These are phyloP conservation scores for Pantherophis vulpinus DNA, from an alignment of 2,797 vertebrate species.

Conservation along the genomic window DNA sequence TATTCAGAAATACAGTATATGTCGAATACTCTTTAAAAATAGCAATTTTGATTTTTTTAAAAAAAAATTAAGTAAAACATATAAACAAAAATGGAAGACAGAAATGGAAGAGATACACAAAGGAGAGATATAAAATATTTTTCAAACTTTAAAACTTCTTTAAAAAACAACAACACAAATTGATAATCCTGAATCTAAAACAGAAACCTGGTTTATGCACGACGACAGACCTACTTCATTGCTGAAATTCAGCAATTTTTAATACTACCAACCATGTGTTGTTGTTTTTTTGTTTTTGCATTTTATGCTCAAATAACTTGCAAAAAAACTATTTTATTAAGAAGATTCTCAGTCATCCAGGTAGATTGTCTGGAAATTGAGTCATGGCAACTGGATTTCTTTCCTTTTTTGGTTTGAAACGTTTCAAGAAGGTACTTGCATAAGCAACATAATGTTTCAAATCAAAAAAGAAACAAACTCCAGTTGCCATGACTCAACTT, in stretches of 20 bases:
- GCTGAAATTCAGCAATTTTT: neutral
- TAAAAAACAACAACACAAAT: neutral
- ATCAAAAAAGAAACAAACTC: neutral
- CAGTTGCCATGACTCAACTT: too few relatives aligned
- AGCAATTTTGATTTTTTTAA: neutral
- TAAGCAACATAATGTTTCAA: neutral
- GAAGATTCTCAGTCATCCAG: neutral
- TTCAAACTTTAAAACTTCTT: neutral
- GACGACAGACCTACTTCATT: neutral
- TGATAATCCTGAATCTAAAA: neutral
- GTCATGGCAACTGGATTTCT: neutral
- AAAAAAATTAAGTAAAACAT: neutral
- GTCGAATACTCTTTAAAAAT: neutral
- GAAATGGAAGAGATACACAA: neutral
- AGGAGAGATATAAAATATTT: neutral
- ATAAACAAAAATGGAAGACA: neutral
- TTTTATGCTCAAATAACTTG: neutral
- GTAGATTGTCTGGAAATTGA: neutral
- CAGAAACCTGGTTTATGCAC: neutral
- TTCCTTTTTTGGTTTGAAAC: neutral
- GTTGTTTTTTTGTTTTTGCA: too few relatives aligned
- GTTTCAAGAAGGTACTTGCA: neutral
- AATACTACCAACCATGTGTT: neutral
- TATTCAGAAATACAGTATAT: too few relatives aligned
- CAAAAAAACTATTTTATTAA: neutral